A percentile compares a stretch with the other conserved stretches of the same genome.
Conservation (phyloP, 2,888 invertebrate species). For the Eurois occulta region DNA sequence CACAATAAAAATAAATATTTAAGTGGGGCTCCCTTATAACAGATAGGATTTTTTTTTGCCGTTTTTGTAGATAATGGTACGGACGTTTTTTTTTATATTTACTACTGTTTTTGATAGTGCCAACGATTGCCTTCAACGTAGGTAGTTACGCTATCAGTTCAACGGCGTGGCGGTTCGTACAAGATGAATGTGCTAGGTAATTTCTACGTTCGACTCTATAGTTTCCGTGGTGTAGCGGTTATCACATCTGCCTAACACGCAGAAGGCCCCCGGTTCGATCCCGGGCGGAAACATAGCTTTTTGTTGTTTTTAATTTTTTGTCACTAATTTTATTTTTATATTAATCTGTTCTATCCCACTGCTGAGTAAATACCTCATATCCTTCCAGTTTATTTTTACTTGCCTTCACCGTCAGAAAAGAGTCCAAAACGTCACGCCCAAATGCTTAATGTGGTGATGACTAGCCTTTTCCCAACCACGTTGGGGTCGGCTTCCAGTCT, state of each 20-base stretch:
- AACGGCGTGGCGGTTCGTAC: neutral
- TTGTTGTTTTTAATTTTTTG: slow-evolving; percentile 50
- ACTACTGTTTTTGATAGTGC: neutral
- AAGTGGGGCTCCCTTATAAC: too few relatives aligned
- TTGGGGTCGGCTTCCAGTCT: too few relatives aligned
- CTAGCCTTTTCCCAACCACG: too few relatives aligned
- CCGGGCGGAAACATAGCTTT: slow-evolving; percentile 94
- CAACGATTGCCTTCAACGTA: neutral
- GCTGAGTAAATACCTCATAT: neutral
- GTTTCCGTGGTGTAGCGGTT: slow-evolving; percentile 97
- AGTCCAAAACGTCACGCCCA: neutral
- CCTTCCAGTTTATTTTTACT: neutral
- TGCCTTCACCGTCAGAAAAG: neutral
- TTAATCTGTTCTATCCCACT: neutral
- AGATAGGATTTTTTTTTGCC: too few relatives aligned
- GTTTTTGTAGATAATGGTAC: too few relatives aligned
- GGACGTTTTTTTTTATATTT: neutral
- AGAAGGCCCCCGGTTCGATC: slow-evolving; percentile 97
- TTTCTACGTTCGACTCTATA: slow-evolving; percentile 7
- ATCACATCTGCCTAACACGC: slow-evolving; percentile 98
- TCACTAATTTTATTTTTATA: neutral
- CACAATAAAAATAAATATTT: too few relatives aligned
- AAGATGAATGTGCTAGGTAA: neutral
- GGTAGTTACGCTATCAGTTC: neutral
- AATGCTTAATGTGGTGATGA: too few relatives aligned